Base-by-base conservation (phyloP, 2,113 vertebrate species). In the Indri indri region DNA sequence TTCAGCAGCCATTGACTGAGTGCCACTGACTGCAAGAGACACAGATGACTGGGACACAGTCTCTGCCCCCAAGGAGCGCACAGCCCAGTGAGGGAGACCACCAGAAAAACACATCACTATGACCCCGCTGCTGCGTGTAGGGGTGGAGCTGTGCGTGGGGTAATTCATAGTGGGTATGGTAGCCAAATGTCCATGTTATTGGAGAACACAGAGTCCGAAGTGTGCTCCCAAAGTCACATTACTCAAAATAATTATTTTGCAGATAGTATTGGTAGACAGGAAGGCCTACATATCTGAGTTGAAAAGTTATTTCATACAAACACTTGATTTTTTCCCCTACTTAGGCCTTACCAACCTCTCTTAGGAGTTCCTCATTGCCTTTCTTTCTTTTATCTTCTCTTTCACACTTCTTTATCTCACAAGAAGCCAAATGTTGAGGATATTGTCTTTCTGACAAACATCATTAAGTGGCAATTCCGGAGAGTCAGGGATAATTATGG, bases 391-490 rank as follows among this genome's bases (percentile, higher is more conserved):
- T 32, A 95, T 91, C 30, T 81, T 86, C 91, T 85, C 68, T 89
- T 96, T 88, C 25, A 61, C 12, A 94, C 57, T 83, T 94, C 82
- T 84, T 97, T 23, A 70, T 70, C 63, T 74, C 14, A 63, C 30
- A 68, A 59, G 81, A 82, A 74, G 42, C 34, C 76, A 90, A 61
- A 54, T 59, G 9, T 59, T 80, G 82, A 95, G 84, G 82, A 88
- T 93, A 89, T 61, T 82, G 57, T 88, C 63, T 91, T 97, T 96
- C 77, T 80, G 76, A 89, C 37, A 79, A 45, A 91, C 27, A 11
- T 61, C 57, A 45, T 82, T 82, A 74, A 68, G 65, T 74, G 42
- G 8, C 91, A 40, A 40, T 92, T 74, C 52, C 82, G 14, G 9
- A 90, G 57, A 85, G 80, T 42, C 13, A 9, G 47, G 40, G n/a